A percentile compares a stretch with the other conserved stretches of the same genome.
Evolutionary conservation across 2,113 vertebrate genomes (phyloP).

Genomic region (Chlamydotis undulata): DNA sequence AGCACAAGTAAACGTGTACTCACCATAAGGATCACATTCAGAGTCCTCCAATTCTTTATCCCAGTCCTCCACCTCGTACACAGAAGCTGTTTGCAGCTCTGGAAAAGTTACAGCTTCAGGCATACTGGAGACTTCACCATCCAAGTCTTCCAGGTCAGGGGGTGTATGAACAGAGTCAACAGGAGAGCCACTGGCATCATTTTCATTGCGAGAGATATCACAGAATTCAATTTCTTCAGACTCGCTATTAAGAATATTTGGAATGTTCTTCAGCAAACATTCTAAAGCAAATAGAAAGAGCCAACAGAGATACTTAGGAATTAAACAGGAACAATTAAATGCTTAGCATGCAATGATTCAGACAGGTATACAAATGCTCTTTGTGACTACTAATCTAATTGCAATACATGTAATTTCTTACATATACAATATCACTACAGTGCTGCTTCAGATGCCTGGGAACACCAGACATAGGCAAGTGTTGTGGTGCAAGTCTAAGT

Average conservation of each 20-base stretch:
- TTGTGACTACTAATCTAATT: background rate
- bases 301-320: background rate
- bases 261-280: background rate
- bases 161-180: background rate
- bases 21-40: conserved; percentile 70
- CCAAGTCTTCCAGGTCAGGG: background rate
- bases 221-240: background rate
- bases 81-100: background rate
- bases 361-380: background rate
- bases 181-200: background rate
- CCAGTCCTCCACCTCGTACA: conserved; percentile 72
- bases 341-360: background rate
- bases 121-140: background rate
- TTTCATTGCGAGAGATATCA: background rate
- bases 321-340: background rate
- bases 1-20: background rate
- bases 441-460: background rate
- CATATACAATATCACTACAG: background rate
- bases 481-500: background rate
- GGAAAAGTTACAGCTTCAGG: background rate
- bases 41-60: conserved; percentile 73
- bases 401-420: background rate
- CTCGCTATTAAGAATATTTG: background rate
- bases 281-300: background rate
- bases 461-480: background rate